These are phyloP conservation scores for Synanthedon vespiformis DNA, from an alignment of 2,888 invertebrate species.

Conservation along the genomic window DNA sequence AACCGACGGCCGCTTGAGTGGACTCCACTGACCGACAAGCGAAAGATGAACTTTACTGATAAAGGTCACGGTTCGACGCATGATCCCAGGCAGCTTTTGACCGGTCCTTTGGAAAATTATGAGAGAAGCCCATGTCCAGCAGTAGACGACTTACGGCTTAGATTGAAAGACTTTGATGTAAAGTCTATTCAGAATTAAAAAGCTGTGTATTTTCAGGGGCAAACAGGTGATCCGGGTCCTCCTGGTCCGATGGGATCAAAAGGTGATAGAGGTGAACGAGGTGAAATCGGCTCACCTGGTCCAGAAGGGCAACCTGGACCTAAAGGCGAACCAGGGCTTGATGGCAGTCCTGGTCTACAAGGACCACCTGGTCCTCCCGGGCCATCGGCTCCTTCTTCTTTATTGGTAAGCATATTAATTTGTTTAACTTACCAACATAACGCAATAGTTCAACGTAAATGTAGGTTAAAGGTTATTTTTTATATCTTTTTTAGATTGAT, in stretches of 20 bases:
- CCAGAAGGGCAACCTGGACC: constrained; percentile 80
- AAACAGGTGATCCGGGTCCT: constrained; percentile 77
- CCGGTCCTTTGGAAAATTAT: no score
- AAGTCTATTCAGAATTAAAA: no score
- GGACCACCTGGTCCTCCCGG: constrained; percentile 80
- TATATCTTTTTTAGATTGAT: no score
- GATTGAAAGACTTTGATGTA: background rate
- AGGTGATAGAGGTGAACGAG: constrained; percentile 80
- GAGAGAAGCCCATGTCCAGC: no score
- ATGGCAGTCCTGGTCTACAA: constrained; percentile 75
- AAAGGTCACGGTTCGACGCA: no score
- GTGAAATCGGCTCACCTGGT: constrained; percentile 70
- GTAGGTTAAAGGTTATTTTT: no score
- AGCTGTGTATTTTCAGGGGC: constrained; percentile 51
- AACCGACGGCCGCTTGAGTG: no score
- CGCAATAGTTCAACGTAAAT: background rate
- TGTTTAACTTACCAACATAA: background rate
- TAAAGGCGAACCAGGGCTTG: constrained; percentile 82
- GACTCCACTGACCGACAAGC: no score
- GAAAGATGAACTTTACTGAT: no score
- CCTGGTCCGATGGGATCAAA: constrained; percentile 72
- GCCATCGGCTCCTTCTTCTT: constrained; percentile 50
- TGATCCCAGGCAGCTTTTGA: no score
- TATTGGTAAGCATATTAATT: constrained; percentile 29
- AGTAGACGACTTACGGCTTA: background rate